These are phyloP conservation scores for Petrosia ficiformis DNA, from an alignment of 37 sponge, comb jelly and placozoan species.

Conservation along the genomic window DNA sequence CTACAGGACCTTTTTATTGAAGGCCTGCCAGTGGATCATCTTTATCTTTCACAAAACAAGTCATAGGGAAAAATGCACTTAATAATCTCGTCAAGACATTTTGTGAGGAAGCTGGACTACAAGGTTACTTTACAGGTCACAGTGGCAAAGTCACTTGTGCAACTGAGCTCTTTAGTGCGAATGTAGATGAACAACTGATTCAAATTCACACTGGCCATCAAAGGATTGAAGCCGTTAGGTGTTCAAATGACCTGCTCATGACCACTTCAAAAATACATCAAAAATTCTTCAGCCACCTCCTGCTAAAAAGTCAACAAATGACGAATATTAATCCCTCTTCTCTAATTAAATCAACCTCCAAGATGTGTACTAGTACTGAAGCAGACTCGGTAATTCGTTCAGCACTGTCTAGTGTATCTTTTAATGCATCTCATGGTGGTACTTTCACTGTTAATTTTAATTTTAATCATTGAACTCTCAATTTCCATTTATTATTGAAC, in stretches of 20 bases:
- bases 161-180: background rate
- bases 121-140: background rate
- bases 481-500: too few species aligned
- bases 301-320: background rate
- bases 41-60: background rate
- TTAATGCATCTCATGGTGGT: background rate
- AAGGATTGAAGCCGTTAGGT: background rate
- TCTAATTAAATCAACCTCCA: background rate
- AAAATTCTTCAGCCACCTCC: background rate
- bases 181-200: background rate
- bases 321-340: background rate
- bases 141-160: background rate
- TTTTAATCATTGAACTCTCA: background rate
- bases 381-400: background rate
- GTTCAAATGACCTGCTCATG: background rate
- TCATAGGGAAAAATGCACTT: background rate
- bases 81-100: background rate
- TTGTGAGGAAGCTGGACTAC: background rate
- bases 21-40: background rate
- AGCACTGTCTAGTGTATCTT: background rate
- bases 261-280: background rate
- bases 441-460: background rate
- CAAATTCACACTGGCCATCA: background rate
- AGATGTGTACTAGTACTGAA: too few species aligned
- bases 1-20: background rate